A percentile compares a stretch with the other conserved stretches of the same genome.
Conservation (phyloP, 2,797 vertebrate genomes). For the Enteromius unitaeniatus region DNA sequence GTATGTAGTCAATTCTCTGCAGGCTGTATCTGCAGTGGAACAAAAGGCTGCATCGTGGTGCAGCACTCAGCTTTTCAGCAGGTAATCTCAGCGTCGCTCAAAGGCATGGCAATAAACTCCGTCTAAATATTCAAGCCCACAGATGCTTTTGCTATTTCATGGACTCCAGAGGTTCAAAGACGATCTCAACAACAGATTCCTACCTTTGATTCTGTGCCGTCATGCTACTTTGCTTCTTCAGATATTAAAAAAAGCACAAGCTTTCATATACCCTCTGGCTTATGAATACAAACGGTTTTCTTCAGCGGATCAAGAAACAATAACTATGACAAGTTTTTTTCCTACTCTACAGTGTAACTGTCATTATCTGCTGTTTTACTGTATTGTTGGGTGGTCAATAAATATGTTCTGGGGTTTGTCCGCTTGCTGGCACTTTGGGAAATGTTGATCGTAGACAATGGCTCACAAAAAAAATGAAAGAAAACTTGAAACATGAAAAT, state of each 20-base stretch:
- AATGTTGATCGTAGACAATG: constrained; percentile 5
- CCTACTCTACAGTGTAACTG: neutral
- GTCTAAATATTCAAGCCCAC: constrained; percentile 41
- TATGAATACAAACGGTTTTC: constrained; percentile 21
- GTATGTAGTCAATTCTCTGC: constrained; percentile 21
- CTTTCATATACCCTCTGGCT: constrained; percentile 13
- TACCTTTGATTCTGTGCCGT: constrained; percentile 42
- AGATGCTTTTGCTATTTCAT: constrained; percentile 30
- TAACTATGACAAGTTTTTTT: constrained; percentile 35
- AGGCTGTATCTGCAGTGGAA: neutral
- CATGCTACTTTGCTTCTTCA: constrained; percentile 29
- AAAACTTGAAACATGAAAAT: neutral
- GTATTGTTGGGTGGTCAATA: constrained; percentile 25
- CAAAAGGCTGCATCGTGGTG: constrained; percentile 1
- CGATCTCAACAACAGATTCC: constrained; percentile 24
- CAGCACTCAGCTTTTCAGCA: constrained; percentile 22
- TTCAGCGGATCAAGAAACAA: constrained; percentile 22
- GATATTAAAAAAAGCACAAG: constrained; percentile 35
- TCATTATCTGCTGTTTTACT: constrained; percentile 20
- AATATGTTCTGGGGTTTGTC: constrained; percentile 28
- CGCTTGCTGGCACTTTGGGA: constrained; percentile 17
- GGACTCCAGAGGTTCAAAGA: constrained; percentile 28
- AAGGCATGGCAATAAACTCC: constrained; percentile 33
- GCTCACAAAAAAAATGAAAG: neutral
- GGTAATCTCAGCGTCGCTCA: constrained; percentile 21